phyloP scores from a whole-genome alignment of 1,140 invertebrate species.

The Chionoecetes opilio region DNA sequence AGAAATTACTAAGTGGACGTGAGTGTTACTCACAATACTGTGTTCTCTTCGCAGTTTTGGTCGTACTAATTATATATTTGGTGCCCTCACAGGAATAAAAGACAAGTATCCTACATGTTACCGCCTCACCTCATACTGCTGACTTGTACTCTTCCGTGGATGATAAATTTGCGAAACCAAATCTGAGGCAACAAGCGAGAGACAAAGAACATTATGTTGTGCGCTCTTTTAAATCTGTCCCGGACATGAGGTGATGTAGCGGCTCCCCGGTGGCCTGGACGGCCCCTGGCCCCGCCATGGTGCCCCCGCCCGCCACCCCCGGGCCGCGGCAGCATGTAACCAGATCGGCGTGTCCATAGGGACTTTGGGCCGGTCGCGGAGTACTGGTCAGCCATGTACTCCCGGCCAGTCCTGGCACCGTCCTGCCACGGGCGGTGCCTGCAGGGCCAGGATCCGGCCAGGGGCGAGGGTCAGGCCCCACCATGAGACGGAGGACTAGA shows the following conservation, averaged over 20 bases:
- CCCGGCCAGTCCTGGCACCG: slow-evolving; percentile 45
- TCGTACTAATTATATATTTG: not conserved
- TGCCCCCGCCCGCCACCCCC: not conserved
- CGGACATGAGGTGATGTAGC: slow-evolving; percentile 13
- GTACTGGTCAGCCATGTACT: not conserved
- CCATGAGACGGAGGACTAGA: not conserved
- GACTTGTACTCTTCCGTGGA: not conserved
- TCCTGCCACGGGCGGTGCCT: not conserved
- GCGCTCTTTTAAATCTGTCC: not conserved
- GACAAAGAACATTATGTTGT: not conserved
- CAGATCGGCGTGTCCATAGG: not conserved
- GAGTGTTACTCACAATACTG: not conserved
- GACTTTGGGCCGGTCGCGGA: not conserved
- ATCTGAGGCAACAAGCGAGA: not conserved
- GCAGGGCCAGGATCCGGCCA: slow-evolving; percentile 59
- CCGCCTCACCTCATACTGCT: not conserved
- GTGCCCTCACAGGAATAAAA: not conserved
- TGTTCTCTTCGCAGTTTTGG: not conserved
- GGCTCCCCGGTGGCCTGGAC: not conserved
- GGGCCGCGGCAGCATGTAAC: not conserved
- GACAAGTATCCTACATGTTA: not conserved
- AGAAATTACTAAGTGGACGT: too few species aligned
- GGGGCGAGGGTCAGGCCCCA: not conserved
- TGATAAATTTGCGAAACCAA: not conserved
- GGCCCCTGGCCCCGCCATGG: slow-evolving; percentile 23